Base-by-base conservation (phyloP, 2,797 vertebrate species). In the Sebastes iracundus region DNA sequence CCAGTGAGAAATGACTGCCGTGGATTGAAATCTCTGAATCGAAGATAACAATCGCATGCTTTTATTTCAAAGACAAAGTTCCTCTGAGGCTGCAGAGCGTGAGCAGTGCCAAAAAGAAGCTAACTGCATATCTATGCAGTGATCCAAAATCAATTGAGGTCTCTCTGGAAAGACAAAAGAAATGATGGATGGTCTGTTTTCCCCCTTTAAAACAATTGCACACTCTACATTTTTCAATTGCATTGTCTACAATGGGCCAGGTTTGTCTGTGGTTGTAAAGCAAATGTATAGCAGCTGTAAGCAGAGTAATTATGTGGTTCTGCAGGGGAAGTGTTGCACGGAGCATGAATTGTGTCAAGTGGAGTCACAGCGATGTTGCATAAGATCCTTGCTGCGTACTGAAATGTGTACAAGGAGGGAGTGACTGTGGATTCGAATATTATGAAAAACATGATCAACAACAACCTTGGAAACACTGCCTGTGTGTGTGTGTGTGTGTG, bases 91-190 rank as follows among this genome's bases (percentile, higher is more conserved):
- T 78, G 88, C 77, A 79, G 64, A 79, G 84, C 67, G 23, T 7
- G 58, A 85, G 56, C 60, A 49, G 72, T 63, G 80, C 83, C 87
- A 89, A 65, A 84, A 76, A 87, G 88, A 76, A 81, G 85, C 84
- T 83, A 88, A 88, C 83, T 66, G 87, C 85, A 88, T 86, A 93
- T 94, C 93, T 91, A 93, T 81, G 84, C 88, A 93, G 92, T 91
- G 84, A 93, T 94, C 90, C 91, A 84, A 91, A 93, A 94, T 95
- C 89, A 92, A 94, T 93, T 72, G 83, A 83, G 79, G 82, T 90
- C 88, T 91, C 79, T 82, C 68, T 87, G 83, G 82, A 87, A 42
- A 90, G 87, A 94, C 92, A 93, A 95, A 94, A 86, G 87, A 90
- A 91, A 93, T 86, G 88, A 93, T 85, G 90, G 91, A 93, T 91